Conservation (phyloP, 2,113 vertebrate genomes). For the Boulengeromyrus knoepffleri region DNA sequence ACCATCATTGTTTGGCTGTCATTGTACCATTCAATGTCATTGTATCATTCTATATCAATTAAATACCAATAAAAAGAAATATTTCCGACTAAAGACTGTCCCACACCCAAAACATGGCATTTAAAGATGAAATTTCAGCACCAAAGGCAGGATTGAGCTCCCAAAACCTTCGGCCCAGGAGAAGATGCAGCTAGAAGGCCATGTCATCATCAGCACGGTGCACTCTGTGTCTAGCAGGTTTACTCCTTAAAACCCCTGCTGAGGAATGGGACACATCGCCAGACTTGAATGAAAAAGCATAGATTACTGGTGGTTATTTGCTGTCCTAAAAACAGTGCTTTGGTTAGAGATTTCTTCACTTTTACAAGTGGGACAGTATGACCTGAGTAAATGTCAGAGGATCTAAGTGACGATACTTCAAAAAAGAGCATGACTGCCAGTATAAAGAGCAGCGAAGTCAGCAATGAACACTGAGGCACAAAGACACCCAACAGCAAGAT, state of each 20-base stretch:
- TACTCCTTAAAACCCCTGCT: background rate
- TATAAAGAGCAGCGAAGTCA: background rate
- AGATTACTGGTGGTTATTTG: background rate
- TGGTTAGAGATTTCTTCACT: background rate
- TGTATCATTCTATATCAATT: background rate
- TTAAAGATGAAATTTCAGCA: background rate
- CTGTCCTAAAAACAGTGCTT: background rate
- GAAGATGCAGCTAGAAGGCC: background rate
- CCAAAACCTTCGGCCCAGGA: background rate
- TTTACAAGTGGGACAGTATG: background rate
- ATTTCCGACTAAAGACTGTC: background rate
- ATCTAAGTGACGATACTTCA: background rate
- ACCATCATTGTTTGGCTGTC: background rate
- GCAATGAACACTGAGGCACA: background rate
- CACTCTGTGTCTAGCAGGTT: background rate
- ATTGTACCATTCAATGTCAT: background rate
- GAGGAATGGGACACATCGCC: background rate
- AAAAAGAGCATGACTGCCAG: background rate
- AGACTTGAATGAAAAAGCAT: background rate
- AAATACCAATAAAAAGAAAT: background rate
- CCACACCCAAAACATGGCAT: background rate
- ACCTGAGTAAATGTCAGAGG: background rate
- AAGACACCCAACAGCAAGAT: background rate
- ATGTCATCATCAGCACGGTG: background rate
- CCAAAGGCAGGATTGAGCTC: background rate